Evolutionary conservation across 2,888 invertebrate genomes (phyloP), one percentile per base, ranked within the genome.

Genomic region (Lasiommata megera): DNA sequence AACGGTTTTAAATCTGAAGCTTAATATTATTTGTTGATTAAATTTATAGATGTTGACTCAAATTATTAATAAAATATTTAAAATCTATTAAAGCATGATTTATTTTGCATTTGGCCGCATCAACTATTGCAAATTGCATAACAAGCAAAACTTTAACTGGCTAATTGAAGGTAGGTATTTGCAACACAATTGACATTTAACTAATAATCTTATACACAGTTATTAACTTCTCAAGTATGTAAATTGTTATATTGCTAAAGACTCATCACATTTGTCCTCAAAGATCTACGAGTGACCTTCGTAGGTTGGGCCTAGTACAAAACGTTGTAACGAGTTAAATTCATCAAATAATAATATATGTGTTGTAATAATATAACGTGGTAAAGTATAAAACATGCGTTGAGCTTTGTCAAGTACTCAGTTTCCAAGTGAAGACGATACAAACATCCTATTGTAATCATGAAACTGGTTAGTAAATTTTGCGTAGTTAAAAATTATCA

Each of bases 321-420:
- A 82, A 80, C 81, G 77, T 74, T 74, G 76, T 83, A 79, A 77
- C 76, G 71, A 79, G 78, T 70, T 68, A 70, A 73, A 71, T 72
- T 72, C 77, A 73, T 76, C 76, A 73, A 76, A 77, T 77, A 77
- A 77, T 77, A 65, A 61, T 54, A 76, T 71, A 58, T 67, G 62
- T 86, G 83, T 80, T 75, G 86, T 71, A 86, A 86, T 76, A 71
- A 70, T 72, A 80, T 82, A 71, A 70, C 72, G 80, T 82, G 70
- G 74, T 40, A 80, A 76, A 78, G 77, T 86, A 85, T 86, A 86
- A 77, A 85, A 82, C 75, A 77, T 74, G 75, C 67, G 79, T 71
- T 73, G 69, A 71, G 72, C 65, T 73, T 73, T 72, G 68, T 69
- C 68, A 72, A 70, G 68, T 75, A 76, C 73, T 70, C 82, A 82